Evolutionary conservation across 2,888 invertebrate species (phyloP), one percentile per base, ranked within the genome.

Genomic region (Leucozona laternaria): DNA sequence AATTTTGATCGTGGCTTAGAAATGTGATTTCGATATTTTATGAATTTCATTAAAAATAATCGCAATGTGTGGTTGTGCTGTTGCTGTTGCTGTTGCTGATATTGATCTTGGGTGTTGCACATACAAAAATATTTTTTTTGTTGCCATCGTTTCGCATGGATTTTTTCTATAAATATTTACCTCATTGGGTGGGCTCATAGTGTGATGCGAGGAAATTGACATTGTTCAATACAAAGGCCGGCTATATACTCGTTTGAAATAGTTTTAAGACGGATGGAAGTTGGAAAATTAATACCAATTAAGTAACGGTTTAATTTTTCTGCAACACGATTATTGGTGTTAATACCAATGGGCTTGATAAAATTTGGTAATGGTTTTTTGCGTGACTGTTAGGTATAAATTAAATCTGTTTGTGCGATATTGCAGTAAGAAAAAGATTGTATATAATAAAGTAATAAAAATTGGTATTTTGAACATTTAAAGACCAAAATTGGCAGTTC

Each of bases 51-150:
- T 77, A 68, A n/a, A 80, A 78, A 73, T 31, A 40, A 73, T 85
- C 81, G 72, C 77, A 60, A 81, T 66, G 76, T 76, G 80, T 62
- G 64, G 66, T 58, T 48, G 64, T 72, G 20, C 10, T 58, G 62
- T 5, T 62, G 57, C 57, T 34, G 22, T 40, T 62, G 25, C n/a
- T 66, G 25, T 50, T 53, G 11, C 77, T 85, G 85, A 80, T 85
- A 85, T 81, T 85, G 85, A 85, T 85, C 85, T 85, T 85, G 81
- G 77, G 68, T 73, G 81, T 77, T 83, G 79, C 55, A 71, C 57
- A 57, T 34, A 40, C 34, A 66, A 58, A 40, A 45, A 55, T 34
- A 45, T 45, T 68, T 66, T 82, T 72, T 40, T 77, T 77, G n/a
- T 68, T 48, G 34, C 28, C 66, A 72, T 58, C 82, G 60, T 64